Evolutionary conservation across 2,888 invertebrate species (phyloP).

Genomic region (Acleris emargana): DNA sequence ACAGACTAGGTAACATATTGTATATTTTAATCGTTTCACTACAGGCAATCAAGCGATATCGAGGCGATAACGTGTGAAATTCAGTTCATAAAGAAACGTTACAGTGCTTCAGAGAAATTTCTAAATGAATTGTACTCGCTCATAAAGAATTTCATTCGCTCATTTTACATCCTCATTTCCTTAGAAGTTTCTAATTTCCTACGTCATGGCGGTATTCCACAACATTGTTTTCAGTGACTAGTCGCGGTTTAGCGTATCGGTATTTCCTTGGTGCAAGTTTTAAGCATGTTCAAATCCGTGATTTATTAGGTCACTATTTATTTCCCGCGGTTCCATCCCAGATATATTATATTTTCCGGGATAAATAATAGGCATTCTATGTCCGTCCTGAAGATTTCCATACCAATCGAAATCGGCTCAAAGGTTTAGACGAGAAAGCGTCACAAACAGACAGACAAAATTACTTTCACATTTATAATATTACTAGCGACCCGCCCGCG

Average conservation of each 20-base stretch:
- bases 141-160: too few species aligned
- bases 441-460: too few species aligned
- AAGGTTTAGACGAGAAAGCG: too few species aligned
- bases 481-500: too few species aligned
- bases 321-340: not conserved
- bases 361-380: too few species aligned
- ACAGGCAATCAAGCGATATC: conserved; percentile 22
- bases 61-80: conserved; percentile 19
- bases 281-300: not conserved
- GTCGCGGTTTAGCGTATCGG: conserved; percentile 7
- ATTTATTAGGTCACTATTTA: not conserved
- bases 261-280: conserved; percentile 22
- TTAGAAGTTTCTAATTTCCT: conserved; percentile 4
- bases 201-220: conserved; percentile 8
- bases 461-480: too few species aligned
- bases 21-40: conserved; percentile 15
- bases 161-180: too few species aligned
- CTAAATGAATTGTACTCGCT: not conserved
- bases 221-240: not conserved
- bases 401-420: too few species aligned
- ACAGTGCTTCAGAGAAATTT: not conserved
- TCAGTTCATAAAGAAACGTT: conserved; percentile 1
- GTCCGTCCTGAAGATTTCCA: too few species aligned
- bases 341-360: not conserved
- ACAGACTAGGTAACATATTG: conserved; percentile 1